These are phyloP conservation scores for Scotopteryx bipunctaria DNA, from an alignment of 2,888 invertebrate species.

Conservation along the genomic window DNA sequence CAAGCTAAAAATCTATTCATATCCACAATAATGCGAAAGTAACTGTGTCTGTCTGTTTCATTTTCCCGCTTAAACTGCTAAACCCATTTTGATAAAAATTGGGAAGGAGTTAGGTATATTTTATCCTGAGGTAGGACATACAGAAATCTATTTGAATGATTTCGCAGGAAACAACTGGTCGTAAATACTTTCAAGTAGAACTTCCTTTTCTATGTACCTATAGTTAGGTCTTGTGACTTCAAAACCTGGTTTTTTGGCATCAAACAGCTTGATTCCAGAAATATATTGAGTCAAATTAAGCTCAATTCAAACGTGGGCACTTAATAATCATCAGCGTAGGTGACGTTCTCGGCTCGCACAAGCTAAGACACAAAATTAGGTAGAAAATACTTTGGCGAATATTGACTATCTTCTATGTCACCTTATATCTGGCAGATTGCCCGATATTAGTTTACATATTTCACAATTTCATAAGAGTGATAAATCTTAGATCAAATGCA, in stretches of 20 bases:
- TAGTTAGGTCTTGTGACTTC: slow-evolving; percentile 6
- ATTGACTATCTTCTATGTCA: background rate
- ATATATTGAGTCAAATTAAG: slow-evolving; percentile 11
- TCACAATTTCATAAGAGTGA: too few relatives aligned
- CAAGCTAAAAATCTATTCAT: background rate
- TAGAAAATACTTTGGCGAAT: background rate
- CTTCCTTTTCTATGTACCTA: too few relatives aligned
- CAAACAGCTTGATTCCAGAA: slow-evolving; percentile 5
- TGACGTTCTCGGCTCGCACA: background rate
- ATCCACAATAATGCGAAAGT: too few relatives aligned
- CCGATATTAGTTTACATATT: slow-evolving; percentile 1
- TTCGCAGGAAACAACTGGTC: too few relatives aligned
- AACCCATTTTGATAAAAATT: too few relatives aligned
- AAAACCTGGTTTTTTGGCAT: slow-evolving; percentile 14
- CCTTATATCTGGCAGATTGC: background rate
- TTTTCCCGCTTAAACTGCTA: too few relatives aligned
- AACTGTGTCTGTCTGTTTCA: too few relatives aligned
- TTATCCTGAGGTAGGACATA: too few relatives aligned
- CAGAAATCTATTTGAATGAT: too few relatives aligned
- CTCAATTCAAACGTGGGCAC: slow-evolving; percentile 4
- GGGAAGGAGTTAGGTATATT: too few relatives aligned
- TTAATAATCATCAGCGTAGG: background rate
- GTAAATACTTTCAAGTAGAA: too few relatives aligned
- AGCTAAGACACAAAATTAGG: background rate
- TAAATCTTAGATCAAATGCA: background rate